Conservation (phyloP, 2,113 vertebrate genomes). For the Cyrtonyx montezumae region DNA sequence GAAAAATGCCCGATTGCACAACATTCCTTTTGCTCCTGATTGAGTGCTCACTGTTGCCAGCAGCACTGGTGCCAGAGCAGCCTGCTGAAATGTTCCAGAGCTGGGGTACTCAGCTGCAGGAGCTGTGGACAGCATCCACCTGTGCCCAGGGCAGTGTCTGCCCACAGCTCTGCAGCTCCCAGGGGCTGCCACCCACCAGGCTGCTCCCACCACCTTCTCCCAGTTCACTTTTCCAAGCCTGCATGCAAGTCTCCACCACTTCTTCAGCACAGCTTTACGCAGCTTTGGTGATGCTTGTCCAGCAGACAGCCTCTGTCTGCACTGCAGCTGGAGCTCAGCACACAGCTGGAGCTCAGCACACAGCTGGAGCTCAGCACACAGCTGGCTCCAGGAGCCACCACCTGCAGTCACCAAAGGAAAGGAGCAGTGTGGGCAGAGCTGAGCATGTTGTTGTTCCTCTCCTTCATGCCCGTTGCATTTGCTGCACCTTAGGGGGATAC, state of each 20-base stretch:
- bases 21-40: not conserved
- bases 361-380: not conserved
- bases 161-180: not conserved
- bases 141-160: accelerated
- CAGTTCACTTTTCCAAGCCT: not conserved
- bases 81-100: not conserved
- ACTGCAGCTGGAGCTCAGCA: not conserved
- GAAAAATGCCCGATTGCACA: slow-evolving; percentile 1
- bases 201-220: not conserved
- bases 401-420: not conserved
- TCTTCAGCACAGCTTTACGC: not conserved
- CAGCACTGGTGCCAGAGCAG: not conserved
- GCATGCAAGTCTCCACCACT: not conserved
- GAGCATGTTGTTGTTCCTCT: accelerated
- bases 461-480: accelerated
- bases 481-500: not conserved
- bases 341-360: too few species aligned
- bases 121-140: not conserved
- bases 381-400: not conserved
- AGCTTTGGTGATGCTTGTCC: not conserved
- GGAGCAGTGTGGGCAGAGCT: accelerated
- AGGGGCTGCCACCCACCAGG: not conserved
- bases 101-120: not conserved
- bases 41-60: not conserved
- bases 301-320: not conserved